Evolutionary conservation across 92 coral and sea anemone species (phyloP).

Genomic region (Siderastrea siderea): DNA sequence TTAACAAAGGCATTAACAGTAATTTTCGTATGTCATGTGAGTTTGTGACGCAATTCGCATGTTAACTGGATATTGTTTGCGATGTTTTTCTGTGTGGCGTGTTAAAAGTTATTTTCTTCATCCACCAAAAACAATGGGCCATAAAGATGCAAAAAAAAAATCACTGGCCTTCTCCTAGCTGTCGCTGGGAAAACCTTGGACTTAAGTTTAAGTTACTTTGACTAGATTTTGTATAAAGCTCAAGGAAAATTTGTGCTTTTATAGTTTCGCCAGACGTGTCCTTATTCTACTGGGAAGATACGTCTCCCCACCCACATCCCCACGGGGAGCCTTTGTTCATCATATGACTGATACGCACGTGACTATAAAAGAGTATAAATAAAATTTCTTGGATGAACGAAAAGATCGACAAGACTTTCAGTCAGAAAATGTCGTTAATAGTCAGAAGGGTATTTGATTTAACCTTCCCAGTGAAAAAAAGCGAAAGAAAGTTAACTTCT

Average conservation of each 20-base stretch:
- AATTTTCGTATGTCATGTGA: conserved; percentile 16
- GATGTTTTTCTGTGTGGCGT: background rate
- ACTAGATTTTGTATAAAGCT: too few species aligned
- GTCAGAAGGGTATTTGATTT: background rate
- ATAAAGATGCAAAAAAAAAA: background rate
- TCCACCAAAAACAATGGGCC: background rate
- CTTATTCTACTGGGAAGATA: background rate
- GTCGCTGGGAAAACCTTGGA: background rate
- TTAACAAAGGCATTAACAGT: conserved; percentile 2
- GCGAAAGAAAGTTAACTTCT: background rate
- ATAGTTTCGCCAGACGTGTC: too few species aligned
- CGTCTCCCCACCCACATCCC: background rate
- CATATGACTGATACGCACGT: conserved; percentile 26
- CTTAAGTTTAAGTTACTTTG: too few species aligned
- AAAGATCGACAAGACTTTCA: background rate
- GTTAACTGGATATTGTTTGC: background rate
- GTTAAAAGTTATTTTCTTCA: background rate
- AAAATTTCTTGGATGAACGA: background rate
- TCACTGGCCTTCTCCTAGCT: background rate
- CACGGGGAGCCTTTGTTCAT: background rate
- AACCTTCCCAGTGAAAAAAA: background rate
- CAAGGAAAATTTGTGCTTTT: too few species aligned
- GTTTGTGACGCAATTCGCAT: background rate
- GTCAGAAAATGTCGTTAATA: background rate
- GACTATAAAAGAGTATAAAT: background rate